These are phyloP conservation scores for Asteroscopus sphinx DNA, from an alignment of 2,888 invertebrate genomes.

Conservation along the genomic window DNA sequence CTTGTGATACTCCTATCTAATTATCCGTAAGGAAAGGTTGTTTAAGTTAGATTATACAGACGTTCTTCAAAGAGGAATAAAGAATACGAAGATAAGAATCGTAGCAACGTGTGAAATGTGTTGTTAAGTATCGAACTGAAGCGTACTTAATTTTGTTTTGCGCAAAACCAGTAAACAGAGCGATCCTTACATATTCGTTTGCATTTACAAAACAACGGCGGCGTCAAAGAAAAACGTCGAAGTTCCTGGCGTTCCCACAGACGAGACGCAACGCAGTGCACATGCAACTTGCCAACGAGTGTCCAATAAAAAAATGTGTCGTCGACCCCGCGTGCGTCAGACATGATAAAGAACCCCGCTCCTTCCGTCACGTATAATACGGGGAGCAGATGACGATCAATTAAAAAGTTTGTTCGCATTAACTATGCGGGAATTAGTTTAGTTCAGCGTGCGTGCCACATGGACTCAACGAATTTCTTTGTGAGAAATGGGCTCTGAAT, in stretches of 20 bases:
- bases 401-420: constrained; percentile 87
- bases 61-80: constrained; percentile 54
- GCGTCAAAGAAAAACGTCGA: constrained; percentile 65
- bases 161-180: constrained; percentile 62
- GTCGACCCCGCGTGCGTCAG: constrained; percentile 87
- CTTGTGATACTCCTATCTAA: constrained; percentile 70
- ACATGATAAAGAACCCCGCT: constrained; percentile 77
- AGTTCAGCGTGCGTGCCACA: constrained; percentile 79
- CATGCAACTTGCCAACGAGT: constrained; percentile 66
- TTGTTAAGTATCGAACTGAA: constrained; percentile 41
- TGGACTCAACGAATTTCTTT: constrained; percentile 80
- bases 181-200: constrained; percentile 61
- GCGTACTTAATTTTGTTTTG: constrained; percentile 51
- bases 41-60: constrained; percentile 59
- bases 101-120: constrained; percentile 61
- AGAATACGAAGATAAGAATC: constrained; percentile 59
- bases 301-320: constrained; percentile 84
- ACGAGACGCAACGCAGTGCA: constrained; percentile 68
- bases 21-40: constrained; percentile 68
- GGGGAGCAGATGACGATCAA: constrained; percentile 87
- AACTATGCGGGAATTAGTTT: constrained; percentile 85
- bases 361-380: constrained; percentile 75
- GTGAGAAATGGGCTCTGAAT: constrained; percentile 62
- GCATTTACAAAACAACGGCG: constrained; percentile 69
- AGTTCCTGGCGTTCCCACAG: constrained; percentile 83